These are phyloP conservation scores for Papilio dardanus DNA, from an alignment of 1,140 invertebrate species.

Conservation along the genomic window DNA sequence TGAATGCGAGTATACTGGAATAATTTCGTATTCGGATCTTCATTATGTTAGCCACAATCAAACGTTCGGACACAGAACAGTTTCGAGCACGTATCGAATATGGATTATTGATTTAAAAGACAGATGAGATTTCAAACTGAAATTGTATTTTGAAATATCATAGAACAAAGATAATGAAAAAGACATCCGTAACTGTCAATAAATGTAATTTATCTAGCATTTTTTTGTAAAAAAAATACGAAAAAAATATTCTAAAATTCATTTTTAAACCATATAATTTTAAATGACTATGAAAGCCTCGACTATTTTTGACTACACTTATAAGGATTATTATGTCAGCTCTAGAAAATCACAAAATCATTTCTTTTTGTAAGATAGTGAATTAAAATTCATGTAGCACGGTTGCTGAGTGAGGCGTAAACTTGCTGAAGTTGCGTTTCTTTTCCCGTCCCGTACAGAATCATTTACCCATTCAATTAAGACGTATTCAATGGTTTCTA, in stretches of 20 bases:
- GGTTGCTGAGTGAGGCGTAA: conserved; percentile 11
- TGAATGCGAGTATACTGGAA: background rate
- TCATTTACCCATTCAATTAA: conserved; percentile 35
- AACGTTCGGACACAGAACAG: background rate
- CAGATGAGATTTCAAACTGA: background rate
- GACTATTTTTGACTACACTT: background rate
- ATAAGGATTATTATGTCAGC: background rate
- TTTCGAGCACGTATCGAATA: conserved; percentile 3
- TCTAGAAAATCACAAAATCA: background rate
- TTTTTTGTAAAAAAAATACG: no score
- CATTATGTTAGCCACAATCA: conserved; percentile 5
- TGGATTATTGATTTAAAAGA: background rate
- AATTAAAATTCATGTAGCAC: conserved; percentile 18
- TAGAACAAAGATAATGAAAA: no score
- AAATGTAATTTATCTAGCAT: no score
- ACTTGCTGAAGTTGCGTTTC: conserved; percentile 23
- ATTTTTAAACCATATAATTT: no score
- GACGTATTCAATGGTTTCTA: conserved; percentile 28
- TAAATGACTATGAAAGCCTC: no score
- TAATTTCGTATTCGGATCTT: background rate
- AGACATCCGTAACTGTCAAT: background rate
- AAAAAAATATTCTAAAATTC: no score
- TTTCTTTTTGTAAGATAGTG: background rate
- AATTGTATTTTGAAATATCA: no score
- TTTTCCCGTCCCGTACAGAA: conserved; percentile 9